phyloP scores from a whole-genome alignment of 2,888 invertebrate genomes.

The Stenodema calcarata region DNA sequence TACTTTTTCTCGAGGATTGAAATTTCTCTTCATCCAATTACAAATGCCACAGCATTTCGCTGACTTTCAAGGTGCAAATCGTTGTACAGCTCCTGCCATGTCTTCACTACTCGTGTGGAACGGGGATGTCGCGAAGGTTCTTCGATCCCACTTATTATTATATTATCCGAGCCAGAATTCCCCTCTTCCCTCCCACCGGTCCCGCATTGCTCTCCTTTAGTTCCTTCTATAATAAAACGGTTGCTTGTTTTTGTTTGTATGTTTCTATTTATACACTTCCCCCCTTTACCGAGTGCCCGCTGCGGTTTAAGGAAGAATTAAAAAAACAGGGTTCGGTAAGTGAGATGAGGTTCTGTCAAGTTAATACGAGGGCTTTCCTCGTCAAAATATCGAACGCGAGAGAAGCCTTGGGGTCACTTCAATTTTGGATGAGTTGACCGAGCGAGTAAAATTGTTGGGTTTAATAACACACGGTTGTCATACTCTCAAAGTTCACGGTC shows the following conservation, averaged over 20 bases:
- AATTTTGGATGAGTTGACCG: too few species aligned
- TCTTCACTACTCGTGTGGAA: too few species aligned
- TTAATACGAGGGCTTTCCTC: not conserved
- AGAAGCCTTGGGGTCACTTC: too few species aligned
- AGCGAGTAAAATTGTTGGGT: too few species aligned
- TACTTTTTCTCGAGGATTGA: too few species aligned
- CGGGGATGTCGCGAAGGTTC: not conserved
- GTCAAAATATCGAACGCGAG: not conserved
- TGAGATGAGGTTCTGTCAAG: not conserved
- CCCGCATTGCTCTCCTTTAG: not conserved
- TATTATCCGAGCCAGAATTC: not conserved
- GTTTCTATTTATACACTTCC: not conserved
- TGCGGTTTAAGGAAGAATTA: not conserved
- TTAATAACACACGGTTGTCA: too few species aligned
- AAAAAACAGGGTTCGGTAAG: not conserved
- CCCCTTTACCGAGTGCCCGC: not conserved
- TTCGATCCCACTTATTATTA: constrained; percentile 7
- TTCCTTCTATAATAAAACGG: not conserved
- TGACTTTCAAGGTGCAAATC: too few species aligned
- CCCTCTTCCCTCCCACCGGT: not conserved
- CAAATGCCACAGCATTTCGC: too few species aligned
- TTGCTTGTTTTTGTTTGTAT: not conserved
- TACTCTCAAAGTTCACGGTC: too few species aligned
- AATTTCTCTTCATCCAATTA: too few species aligned
- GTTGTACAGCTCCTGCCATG: too few species aligned